phyloP scores from a whole-genome alignment of 2,113 vertebrate species.

The Paradoxurus hermaphroditus region DNA sequence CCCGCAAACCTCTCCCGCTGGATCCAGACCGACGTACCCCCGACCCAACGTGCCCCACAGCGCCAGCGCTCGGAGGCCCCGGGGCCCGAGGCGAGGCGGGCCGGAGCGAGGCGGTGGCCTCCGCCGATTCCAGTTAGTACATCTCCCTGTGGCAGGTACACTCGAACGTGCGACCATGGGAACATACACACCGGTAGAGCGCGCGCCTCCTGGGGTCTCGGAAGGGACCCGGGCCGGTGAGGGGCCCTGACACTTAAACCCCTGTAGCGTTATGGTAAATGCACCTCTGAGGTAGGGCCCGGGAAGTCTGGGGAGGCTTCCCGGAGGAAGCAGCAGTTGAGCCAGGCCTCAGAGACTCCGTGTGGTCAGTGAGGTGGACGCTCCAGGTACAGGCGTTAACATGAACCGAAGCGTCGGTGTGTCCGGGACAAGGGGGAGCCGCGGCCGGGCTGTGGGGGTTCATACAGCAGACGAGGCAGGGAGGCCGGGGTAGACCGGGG shows the following conservation, averaged over 20 bases:
- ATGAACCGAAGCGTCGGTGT: rapidly evolving
- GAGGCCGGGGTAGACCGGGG: not conserved
- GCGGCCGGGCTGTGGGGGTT: not conserved
- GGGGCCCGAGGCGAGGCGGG: not conserved
- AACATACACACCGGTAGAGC: not conserved
- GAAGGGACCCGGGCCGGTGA: no score
- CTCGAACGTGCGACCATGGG: not conserved
- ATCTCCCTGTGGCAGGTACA: not conserved
- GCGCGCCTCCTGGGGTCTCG: not conserved
- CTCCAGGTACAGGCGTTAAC: not conserved
- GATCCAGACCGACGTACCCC: not conserved
- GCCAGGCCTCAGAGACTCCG: not conserved
- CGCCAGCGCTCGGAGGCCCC: not conserved
- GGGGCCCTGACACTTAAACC: not conserved
- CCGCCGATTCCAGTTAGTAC: not conserved
- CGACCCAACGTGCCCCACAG: not conserved
- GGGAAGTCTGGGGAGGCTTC: not conserved
- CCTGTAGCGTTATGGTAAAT: not conserved
- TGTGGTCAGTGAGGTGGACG: not conserved
- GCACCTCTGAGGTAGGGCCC: not conserved
- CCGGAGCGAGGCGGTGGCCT: not conserved
- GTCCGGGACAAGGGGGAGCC: no score
- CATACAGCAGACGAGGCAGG: no score
- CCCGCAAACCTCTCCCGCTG: not conserved
- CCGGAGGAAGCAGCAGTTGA: not conserved